Evolutionary conservation across 1,140 invertebrate species (phyloP), one percentile per base, ranked within the genome.

Genomic region (Copidosoma floridanum): DNA sequence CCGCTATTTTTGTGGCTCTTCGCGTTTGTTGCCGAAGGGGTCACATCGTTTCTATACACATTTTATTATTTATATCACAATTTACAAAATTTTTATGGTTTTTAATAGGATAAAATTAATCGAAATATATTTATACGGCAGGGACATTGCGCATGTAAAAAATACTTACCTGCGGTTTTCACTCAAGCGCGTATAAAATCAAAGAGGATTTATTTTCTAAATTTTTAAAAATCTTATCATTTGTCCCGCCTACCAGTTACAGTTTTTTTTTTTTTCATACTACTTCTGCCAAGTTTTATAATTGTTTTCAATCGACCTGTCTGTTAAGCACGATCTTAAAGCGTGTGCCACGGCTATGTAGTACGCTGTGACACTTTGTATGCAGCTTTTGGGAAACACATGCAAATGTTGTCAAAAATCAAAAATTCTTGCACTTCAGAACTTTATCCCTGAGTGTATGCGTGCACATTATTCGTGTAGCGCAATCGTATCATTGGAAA

Each of bases 21-120:
- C 71, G 66, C 65, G 64, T 61, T 63, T 53, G 51, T 52, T 56
- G 41, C 48, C n/a, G 64, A 53, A 61, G 65, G 67, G 65, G 52
- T 60, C 58, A 66, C 69, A 70, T 71, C 63, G 68, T 75, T 77
- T 63, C 72, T 79, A 78, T 77, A 77, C 77, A 79, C 70, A 79
- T 75, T 77, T 78, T 69, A 72, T 78, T 79, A 79, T 76, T 77
- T 79, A 78, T 80, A 80, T 79, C 78, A 80, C 78, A 80, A 80
- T 79, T 79, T 80, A 80, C 78, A 80, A 78, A 79, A 80, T 74
- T 80, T n/a, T 61, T 67, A 67, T 66, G 65, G 54, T 46, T 58
- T 68, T 66, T 66, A 61, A 51, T 65, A 63, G 52, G 43, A 61
- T 50, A 60, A 44, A 52, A 46, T 57, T 60, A 62, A 57, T 53